A percentile compares a stretch with the other conserved stretches of the same genome.
These are phyloP conservation scores for Pomatorhinus ruficollis DNA, from an alignment of 2,113 vertebrate genomes.

Conservation along the genomic window DNA sequence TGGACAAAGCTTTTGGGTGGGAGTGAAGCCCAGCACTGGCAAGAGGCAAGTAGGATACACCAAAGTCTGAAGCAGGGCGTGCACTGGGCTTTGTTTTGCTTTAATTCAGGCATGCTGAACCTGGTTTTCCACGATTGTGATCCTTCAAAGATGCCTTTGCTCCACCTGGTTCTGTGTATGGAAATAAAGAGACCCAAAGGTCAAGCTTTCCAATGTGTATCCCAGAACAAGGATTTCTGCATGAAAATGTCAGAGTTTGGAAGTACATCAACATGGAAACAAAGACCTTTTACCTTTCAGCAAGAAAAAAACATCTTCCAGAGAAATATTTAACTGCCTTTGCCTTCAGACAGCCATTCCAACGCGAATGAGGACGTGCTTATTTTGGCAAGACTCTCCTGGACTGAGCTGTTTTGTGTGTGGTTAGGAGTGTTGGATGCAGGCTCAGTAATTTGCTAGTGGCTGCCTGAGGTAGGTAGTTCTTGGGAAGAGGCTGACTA, in stretches of 20 bases:
- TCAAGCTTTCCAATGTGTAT: background rate
- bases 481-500: background rate
- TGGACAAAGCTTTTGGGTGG: background rate
- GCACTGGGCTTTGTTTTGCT: background rate
- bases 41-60: background rate
- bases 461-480: background rate
- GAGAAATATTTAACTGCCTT: constrained; percentile 13
- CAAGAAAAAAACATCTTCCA: background rate
- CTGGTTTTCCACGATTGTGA: background rate
- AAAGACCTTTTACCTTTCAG: constrained; percentile 28
- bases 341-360: constrained; percentile 12
- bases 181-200: background rate
- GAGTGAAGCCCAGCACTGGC: background rate
- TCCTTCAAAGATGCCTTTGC: background rate
- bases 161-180: background rate
- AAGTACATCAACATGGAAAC: background rate
- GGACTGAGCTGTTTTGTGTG: background rate
- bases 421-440: background rate
- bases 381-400: constrained; percentile 26
- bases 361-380: constrained; percentile 5
- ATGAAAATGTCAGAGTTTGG: background rate
- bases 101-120: background rate
- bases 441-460: constrained; percentile 34
- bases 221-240: background rate
- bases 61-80: background rate